These are phyloP conservation scores for Oophaga sylvatica DNA, from an alignment of 2,797 vertebrate genomes.

Conservation along the genomic window DNA sequence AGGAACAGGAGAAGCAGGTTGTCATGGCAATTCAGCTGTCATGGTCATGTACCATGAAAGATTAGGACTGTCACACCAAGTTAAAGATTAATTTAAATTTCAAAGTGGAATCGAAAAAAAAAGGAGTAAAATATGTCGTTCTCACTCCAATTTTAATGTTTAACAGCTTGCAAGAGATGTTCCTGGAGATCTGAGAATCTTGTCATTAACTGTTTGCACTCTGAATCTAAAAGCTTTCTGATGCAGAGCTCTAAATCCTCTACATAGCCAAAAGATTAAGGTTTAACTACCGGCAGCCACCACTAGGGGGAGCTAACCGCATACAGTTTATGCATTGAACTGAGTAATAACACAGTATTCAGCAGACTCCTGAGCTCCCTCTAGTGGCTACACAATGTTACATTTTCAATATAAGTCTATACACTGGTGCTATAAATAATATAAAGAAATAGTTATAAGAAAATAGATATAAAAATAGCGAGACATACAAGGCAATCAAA, in stretches of 20 bases:
- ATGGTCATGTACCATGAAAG: slow-evolving; percentile 38
- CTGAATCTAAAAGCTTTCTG: not conserved
- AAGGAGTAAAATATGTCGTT: not conserved
- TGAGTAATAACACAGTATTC: too few species aligned
- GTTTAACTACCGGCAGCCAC: not conserved
- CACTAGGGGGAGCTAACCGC: not conserved
- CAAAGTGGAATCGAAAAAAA: slow-evolving; percentile 8
- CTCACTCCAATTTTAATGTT: not conserved
- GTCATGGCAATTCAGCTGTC: slow-evolving; percentile 45
- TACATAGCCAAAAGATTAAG: not conserved
- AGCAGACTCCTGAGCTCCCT: too few species aligned
- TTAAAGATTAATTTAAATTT: slow-evolving; percentile 54
- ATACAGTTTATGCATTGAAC: too few species aligned
- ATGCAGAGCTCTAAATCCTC: too few species aligned
- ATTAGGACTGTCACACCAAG: slow-evolving; percentile 38
- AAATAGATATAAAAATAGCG: too few species aligned
- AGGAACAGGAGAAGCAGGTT: slow-evolving; percentile 28
- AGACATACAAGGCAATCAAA: too few species aligned
- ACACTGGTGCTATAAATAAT: too few species aligned
- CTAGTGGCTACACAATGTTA: too few species aligned
- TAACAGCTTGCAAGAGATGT: not conserved
- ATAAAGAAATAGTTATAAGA: too few species aligned
- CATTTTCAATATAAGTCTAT: too few species aligned
- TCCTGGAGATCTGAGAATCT: not conserved
- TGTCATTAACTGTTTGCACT: not conserved